A percentile compares a stretch with the other conserved stretches of the same genome.
These are phyloP conservation scores for Cyphomyrus plagiostoma DNA, from an alignment of 2,113 vertebrate species.

Conservation along the genomic window DNA sequence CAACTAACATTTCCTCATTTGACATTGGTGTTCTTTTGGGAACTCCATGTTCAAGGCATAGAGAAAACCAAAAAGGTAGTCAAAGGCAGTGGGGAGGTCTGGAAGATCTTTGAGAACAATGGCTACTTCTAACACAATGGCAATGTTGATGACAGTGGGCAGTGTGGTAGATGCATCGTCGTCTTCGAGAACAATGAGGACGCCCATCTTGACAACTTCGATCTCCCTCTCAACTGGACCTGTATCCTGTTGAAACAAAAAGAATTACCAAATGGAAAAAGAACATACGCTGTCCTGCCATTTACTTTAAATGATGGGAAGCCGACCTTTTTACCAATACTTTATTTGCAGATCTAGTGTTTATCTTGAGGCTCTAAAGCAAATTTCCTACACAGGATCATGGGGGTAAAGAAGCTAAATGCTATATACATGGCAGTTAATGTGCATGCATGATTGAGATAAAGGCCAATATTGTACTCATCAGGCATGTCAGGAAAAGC, in stretches of 20 bases:
- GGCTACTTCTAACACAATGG: conserved; percentile 4
- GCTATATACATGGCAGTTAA: neutral
- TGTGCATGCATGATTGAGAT: neutral
- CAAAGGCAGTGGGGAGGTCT: neutral
- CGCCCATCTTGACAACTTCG: neutral
- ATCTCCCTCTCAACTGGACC: neutral
- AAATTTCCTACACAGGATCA: neutral
- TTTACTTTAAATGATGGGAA: neutral
- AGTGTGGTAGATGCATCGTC: no score
- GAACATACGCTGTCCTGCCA: no score
- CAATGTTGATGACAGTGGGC: neutral
- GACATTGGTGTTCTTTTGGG: no score
- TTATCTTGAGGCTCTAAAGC: neutral
- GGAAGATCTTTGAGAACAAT: conserved; percentile 2
- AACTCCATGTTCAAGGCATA: neutral
- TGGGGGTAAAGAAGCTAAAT: neutral
- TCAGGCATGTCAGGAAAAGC: neutral
- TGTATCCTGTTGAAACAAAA: neutral
- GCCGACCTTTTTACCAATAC: neutral
- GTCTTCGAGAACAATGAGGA: neutral
- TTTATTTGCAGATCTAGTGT: neutral
- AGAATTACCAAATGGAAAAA: neutral
- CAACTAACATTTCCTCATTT: no score
- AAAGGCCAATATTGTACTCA: neutral
- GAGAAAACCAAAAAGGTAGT: neutral